Base-by-base conservation (phyloP, 2,888 invertebrate genomes). In the Toxonevra muliebris region DNA sequence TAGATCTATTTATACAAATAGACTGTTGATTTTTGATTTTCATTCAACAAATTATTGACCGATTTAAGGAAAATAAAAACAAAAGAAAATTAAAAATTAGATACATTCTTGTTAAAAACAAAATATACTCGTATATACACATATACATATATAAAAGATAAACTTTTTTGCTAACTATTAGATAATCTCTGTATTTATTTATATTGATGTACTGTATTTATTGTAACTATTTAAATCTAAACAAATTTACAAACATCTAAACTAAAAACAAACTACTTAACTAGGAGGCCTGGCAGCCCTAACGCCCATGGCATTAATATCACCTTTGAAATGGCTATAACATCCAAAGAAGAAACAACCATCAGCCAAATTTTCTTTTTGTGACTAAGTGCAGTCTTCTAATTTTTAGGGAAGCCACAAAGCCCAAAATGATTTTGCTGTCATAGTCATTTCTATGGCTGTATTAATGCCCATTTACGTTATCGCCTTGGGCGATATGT, bases 91-190 rank as follows among this genome's bases (percentile, higher is more conserved):
- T 42, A 48, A 66, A 9, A 50, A 13, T 42, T 9, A 40, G 50
- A 63, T 55, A 59, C 12, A 71, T 64, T 61, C 12, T 59, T 61
- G 50, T 58, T 48, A 67, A 9, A 60, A 53, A 64, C n/a, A 61
- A 65, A 58, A 69, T 13, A 40, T 12, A 41, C 9, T 61, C 66
- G 63, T 64, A 58, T 69, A 67, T 69, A 68, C 57, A 40, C 67
- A 68, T 59, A 70, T 65, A 63, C 57, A 42, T 48, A 57, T 20
- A 12, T 45, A 63, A 61, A 61, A 66, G 58, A 69, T 71, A 64
- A 30, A 65, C 68, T 30, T 30, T 30, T 4, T 30, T 30, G 30
- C 30, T 30, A 30, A 30, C 30, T 30, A 7, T 30, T 30, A 30
- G n/a, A 45, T 17, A 66, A 62, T 30, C 43, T 42, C 52, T 15